These are phyloP conservation scores for Parambassis ranga DNA, from an alignment of 2,797 vertebrate species.

Conservation along the genomic window DNA sequence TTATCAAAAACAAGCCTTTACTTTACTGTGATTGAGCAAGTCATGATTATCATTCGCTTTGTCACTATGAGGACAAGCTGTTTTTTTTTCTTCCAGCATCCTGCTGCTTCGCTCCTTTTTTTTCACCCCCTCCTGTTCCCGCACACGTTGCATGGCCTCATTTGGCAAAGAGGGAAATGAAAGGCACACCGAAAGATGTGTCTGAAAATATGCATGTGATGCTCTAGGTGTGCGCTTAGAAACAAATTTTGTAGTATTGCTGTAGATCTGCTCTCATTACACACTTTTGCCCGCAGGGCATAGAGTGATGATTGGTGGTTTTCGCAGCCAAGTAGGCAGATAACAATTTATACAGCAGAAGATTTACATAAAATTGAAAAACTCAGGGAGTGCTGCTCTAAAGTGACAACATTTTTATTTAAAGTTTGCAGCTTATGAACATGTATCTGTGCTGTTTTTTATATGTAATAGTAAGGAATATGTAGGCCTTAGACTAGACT, in stretches of 20 bases:
- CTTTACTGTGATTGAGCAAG: conserved; percentile 30
- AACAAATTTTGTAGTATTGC: conserved; percentile 54
- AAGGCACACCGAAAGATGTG: conserved; percentile 3
- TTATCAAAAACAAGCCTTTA: conserved; percentile 4
- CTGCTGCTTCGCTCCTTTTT: not conserved
- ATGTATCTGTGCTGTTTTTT: not conserved
- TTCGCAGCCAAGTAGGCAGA: conserved; percentile 39
- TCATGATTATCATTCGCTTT: conserved; percentile 25
- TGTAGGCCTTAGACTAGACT: no score
- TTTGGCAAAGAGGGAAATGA: conserved; percentile 48
- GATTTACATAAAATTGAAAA: conserved; percentile 57
- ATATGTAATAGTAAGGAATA: no score
- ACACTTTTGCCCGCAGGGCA: conserved; percentile 55
- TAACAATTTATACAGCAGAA: conserved; percentile 48
- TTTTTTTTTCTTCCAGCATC: conserved; percentile 28
- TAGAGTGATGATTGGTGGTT: conserved; percentile 58
- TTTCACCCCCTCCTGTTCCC: not conserved
- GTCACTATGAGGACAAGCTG: conserved; percentile 25
- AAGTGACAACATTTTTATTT: conserved; percentile 3
- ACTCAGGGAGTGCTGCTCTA: conserved; percentile 21
- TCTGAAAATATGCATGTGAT: conserved; percentile 31
- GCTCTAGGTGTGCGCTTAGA: conserved; percentile 28
- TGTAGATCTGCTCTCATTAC: conserved; percentile 70
- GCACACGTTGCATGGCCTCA: conserved; percentile 48
- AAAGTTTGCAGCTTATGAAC: not conserved